Conservation (phyloP, 2,797 vertebrate species). For the Ctenopoma kingsleyae region DNA sequence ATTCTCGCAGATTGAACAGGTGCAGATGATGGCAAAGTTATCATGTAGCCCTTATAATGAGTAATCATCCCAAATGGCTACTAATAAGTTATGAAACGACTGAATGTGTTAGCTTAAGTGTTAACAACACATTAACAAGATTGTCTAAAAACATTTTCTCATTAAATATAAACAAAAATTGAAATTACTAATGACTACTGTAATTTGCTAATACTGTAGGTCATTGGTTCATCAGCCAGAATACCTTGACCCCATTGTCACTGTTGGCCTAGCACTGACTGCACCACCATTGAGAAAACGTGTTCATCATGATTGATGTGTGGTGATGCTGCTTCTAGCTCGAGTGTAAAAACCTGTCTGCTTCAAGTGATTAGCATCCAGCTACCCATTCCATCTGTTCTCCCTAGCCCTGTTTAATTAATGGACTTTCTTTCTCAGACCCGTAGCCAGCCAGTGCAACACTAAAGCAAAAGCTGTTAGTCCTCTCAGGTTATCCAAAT, state of each 20-base stretch:
- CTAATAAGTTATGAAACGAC: conserved; percentile 32
- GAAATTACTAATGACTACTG: conserved; percentile 4
- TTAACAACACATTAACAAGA: background rate
- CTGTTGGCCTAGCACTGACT: conserved; percentile 29
- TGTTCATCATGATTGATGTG: conserved; percentile 90
- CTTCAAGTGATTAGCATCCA: conserved; percentile 93
- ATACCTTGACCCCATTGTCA: conserved; percentile 43
- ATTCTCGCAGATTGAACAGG: conserved; percentile 14
- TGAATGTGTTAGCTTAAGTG: conserved; percentile 3
- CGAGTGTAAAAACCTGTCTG: conserved; percentile 88
- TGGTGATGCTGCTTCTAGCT: conserved; percentile 84
- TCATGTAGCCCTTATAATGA: conserved; percentile 5
- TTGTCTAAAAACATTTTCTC: background rate
- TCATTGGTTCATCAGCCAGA: conserved; percentile 31
- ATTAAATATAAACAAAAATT: conserved; percentile 2
- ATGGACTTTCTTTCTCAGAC: conserved; percentile 91
- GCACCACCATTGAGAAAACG: conserved; percentile 42
- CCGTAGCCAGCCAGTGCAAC: conserved; percentile 76
- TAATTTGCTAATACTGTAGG: conserved; percentile 11
- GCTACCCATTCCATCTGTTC: conserved; percentile 98
- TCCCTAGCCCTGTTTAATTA: conserved; percentile 94
- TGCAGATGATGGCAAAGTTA: background rate
- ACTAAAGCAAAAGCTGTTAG: conserved; percentile 87
- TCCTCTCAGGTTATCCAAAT: conserved; percentile 91
- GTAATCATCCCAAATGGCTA: conserved; percentile 8